phyloP scores from a whole-genome alignment of 53 echinoderm and acorn worm genomes.

The Arbacia lixula region DNA sequence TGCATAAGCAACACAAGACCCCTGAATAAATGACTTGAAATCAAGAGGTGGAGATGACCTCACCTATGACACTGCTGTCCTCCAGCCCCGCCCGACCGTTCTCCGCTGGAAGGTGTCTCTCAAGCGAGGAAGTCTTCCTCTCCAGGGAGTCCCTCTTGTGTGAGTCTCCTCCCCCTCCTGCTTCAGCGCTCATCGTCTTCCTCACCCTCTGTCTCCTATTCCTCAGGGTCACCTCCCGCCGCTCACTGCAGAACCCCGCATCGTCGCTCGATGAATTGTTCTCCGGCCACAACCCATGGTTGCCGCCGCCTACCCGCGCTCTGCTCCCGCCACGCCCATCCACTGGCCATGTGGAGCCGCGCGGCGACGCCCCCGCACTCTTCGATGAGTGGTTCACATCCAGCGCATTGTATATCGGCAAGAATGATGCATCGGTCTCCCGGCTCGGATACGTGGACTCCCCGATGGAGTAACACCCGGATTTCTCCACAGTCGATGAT shows the following conservation, averaged over 20 bases:
- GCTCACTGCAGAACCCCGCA: constrained; percentile 55
- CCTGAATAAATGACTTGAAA: too few species aligned
- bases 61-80: constrained; percentile 27
- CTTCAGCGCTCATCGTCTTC: constrained; percentile 48
- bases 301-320: not conserved
- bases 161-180: not conserved
- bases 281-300: constrained; percentile 25
- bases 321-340: not conserved
- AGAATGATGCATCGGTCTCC: not conserved
- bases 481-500: not conserved
- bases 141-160: constrained; percentile 10
- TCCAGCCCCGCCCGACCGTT: constrained; percentile 9
- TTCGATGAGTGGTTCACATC: not conserved
- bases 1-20: too few species aligned
- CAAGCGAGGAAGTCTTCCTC: constrained; percentile 21
- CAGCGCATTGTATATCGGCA: constrained; percentile 28
- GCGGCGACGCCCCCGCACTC: not conserved
- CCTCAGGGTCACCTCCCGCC: constrained; percentile 22
- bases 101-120: not conserved
- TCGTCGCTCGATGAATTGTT: constrained; percentile 80
- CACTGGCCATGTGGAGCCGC: not conserved
- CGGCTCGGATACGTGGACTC: not conserved
- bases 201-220: constrained; percentile 22
- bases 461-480: not conserved
- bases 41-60: too few species aligned